Evolutionary conservation across 2,797 vertebrate genomes (phyloP).

Genomic region (Sebastes melanostomus): DNA sequence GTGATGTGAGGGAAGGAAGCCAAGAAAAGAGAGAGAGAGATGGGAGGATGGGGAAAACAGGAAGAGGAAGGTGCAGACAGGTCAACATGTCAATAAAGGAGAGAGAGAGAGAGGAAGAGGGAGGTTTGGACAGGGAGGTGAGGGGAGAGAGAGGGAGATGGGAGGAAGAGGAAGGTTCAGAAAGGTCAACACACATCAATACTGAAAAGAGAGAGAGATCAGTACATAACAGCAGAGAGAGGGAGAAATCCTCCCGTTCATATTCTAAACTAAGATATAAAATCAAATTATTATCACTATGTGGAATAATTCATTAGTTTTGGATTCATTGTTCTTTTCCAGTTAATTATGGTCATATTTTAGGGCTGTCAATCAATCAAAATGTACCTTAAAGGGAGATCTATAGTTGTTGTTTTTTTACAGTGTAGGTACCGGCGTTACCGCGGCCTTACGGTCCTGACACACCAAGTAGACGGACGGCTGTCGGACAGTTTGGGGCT

Average conservation of each 20-base stretch:
- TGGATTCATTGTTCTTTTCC: background rate
- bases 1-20: background rate
- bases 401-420: too few species aligned
- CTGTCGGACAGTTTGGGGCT: too few species aligned
- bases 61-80: constrained; percentile 23
- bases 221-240: background rate
- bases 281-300: background rate
- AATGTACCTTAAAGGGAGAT: too few species aligned
- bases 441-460: too few species aligned
- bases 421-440: too few species aligned
- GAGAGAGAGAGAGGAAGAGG: background rate
- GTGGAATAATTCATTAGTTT: background rate
- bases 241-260: background rate
- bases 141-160: background rate
- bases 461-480: too few species aligned
- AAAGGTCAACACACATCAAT: constrained; percentile 62
- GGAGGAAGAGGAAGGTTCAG: constrained; percentile 25
- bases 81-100: constrained; percentile 44
- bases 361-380: too few species aligned
- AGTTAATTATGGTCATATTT: background rate
- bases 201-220: constrained; percentile 62
- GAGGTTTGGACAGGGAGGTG: background rate
- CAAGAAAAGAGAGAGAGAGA: background rate
- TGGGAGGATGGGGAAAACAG: background rate
- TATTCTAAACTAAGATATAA: background rate